Percentiles rank a stretch among this genome's conserved stretches.
Evolutionary conservation across 2,888 invertebrate genomes (phyloP).

Genomic region (Hofmannophila pseudospretella): DNA sequence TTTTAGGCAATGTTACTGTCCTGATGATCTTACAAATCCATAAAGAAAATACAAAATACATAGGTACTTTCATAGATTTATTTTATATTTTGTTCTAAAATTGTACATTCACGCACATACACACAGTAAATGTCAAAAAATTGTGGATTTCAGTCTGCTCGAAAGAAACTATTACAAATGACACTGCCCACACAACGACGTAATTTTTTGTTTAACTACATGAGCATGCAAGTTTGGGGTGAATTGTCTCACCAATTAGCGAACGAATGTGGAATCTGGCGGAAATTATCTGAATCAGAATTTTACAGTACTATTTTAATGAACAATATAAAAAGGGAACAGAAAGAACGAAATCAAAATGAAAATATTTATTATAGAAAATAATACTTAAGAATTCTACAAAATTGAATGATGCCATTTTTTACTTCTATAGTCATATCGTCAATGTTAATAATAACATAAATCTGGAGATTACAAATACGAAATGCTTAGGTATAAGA

Average conservation of each 20-base stretch:
- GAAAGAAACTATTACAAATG: slow-evolving; percentile 33
- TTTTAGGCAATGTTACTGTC: no score
- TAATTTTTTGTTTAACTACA: no score
- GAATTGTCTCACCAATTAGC: no score
- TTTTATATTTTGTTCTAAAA: slow-evolving; percentile 67
- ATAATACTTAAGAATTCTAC: slow-evolving; percentile 69
- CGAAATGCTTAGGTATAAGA: slow-evolving; percentile 61
- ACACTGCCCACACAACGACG: slow-evolving; percentile 40
- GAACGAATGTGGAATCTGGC: no score
- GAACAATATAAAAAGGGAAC: no score
- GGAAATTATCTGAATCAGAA: no score
- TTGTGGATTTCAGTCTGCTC: slow-evolving; percentile 40
- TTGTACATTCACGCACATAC: slow-evolving; percentile 75
- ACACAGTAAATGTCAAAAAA: slow-evolving; percentile 58
- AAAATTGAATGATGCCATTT: slow-evolving; percentile 50
- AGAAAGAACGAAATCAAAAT: slow-evolving; percentile 12
- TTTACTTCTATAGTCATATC: slow-evolving; percentile 29
- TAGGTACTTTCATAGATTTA: slow-evolving; percentile 32
- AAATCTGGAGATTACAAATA: slow-evolving; percentile 74
- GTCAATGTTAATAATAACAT: slow-evolving; percentile 12
- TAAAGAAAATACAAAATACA: neutral
- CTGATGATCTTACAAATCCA: no score
- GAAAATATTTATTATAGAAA: slow-evolving; percentile 66
- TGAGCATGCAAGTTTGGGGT: no score
- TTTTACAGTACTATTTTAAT: no score